Evolutionary conservation across 1,140 invertebrate genomes (phyloP).

Genomic region (Eumaeus atala): DNA sequence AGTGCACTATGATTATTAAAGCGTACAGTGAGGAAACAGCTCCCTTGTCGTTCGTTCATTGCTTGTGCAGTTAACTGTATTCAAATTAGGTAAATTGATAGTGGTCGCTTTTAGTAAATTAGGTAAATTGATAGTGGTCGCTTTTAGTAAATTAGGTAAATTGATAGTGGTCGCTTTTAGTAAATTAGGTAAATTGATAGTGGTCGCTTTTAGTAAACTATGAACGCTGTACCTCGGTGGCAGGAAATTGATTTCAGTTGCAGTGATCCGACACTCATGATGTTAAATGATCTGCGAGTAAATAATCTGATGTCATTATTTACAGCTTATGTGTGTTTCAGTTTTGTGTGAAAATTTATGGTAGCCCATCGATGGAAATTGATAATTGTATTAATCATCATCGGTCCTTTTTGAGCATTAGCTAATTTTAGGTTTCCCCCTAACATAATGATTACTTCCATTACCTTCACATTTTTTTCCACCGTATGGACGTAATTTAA

Average conservation of each 20-base stretch:
- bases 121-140: not conserved
- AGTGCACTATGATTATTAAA: too few species aligned
- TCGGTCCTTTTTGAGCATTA: too few species aligned
- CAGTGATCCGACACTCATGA: slow-evolving; percentile 16
- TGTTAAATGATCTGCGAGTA: slow-evolving; percentile 19
- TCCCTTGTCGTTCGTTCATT: too few species aligned
- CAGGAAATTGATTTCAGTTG: slow-evolving; percentile 28
- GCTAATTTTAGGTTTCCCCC: too few species aligned
- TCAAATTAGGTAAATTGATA: not conserved
- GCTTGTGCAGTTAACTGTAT: too few species aligned
- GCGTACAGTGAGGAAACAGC: too few species aligned
- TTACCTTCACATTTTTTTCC: too few species aligned
- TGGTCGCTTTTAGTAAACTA: slow-evolving; percentile 13
- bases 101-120: slow-evolving; percentile 12
- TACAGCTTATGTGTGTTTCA: not conserved
- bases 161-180: slow-evolving; percentile 11
- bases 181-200: not conserved
- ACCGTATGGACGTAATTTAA: too few species aligned
- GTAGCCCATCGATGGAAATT: too few species aligned
- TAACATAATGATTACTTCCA: too few species aligned
- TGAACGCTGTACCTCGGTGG: slow-evolving; percentile 9
- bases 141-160: slow-evolving; percentile 13
- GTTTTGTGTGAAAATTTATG: too few species aligned
- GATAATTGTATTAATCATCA: too few species aligned
- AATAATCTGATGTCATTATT: slow-evolving; percentile 14